Evolutionary conservation across 1,140 invertebrate species (phyloP).

Genomic region (Meloidogyne hapla): DNA sequence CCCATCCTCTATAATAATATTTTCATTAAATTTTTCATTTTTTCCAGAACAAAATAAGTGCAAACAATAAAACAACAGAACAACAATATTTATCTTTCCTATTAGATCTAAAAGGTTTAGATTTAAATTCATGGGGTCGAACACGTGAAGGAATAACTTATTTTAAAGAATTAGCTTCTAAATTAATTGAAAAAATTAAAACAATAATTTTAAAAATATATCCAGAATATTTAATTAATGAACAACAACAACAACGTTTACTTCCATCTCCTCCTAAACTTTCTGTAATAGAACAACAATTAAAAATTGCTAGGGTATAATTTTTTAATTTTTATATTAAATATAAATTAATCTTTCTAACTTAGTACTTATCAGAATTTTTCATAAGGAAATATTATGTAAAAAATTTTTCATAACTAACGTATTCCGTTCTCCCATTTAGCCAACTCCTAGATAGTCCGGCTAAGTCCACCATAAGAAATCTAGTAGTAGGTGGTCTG

Average conservation of each 20-base stretch:
- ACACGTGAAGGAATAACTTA: slow-evolving; percentile 13
- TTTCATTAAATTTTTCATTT: slow-evolving; percentile 34
- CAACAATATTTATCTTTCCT: slow-evolving; percentile 3
- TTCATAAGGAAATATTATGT: too few relatives aligned
- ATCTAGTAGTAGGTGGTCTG: too few relatives aligned
- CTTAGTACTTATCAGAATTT: too few relatives aligned
- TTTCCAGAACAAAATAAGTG: background rate
- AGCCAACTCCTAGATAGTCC: too few relatives aligned
- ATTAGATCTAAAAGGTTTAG: slow-evolving; percentile 3
- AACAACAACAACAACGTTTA: slow-evolving; percentile 15
- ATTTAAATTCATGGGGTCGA: slow-evolving; percentile 4
- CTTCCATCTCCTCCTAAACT: background rate
- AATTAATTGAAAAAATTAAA: slow-evolving; percentile 22
- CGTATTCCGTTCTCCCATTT: too few relatives aligned
- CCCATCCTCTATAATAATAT: slow-evolving; percentile 22
- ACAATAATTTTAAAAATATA: slow-evolving; percentile 17
- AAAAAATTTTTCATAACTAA: too few relatives aligned
- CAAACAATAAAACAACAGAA: background rate
- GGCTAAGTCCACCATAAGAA: too few relatives aligned
- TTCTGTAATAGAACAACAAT: background rate
- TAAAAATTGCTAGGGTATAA: background rate
- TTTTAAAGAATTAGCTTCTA: background rate
- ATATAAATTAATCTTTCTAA: too few relatives aligned
- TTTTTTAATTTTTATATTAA: too few relatives aligned
- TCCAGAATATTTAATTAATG: background rate